Percentiles rank a stretch among this genome's conserved stretches.
phyloP scores from a whole-genome alignment of 2,888 invertebrate genomes.

The Parochlus steinenii region DNA sequence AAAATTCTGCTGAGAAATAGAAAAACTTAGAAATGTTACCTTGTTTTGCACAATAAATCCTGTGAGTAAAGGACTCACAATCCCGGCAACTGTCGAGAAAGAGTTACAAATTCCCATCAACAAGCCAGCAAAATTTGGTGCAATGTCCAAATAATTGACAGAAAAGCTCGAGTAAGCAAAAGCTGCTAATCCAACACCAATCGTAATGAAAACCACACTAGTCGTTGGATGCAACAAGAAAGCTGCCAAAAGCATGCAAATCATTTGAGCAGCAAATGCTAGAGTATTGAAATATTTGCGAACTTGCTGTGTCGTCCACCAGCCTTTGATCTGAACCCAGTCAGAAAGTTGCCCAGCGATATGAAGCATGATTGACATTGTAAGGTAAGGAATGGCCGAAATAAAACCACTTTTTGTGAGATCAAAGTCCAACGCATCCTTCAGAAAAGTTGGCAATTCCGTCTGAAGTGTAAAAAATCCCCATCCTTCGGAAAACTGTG shows the following conservation, averaged over 20 bases:
- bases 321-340: constrained; percentile 44
- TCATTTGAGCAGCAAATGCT: constrained; percentile 9
- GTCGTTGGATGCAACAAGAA: constrained; percentile 48
- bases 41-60: constrained; percentile 58
- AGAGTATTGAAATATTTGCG: constrained; percentile 26
- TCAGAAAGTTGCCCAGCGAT: constrained; percentile 73
- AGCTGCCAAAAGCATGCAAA: constrained; percentile 68
- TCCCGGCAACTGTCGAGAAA: constrained; percentile 78
- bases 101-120: constrained; percentile 88
- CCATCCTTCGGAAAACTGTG: constrained; percentile 82
- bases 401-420: constrained; percentile 65
- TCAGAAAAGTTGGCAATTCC: constrained; percentile 67
- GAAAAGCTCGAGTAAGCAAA: constrained; percentile 88
- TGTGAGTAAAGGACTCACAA: constrained; percentile 68
- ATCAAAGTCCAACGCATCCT: constrained; percentile 55
- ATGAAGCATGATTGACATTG: constrained; percentile 69
- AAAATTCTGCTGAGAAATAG: too few relatives aligned
- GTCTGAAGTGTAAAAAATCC: constrained; percentile 76
- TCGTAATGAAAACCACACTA: constrained; percentile 65
- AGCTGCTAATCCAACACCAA: constrained; percentile 80
- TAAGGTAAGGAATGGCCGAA: constrained; percentile 74
- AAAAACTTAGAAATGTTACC: constrained; percentile 12
- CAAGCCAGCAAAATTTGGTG: constrained; percentile 80
- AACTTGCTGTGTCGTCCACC: constrained; percentile 57
- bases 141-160: constrained; percentile 75